Base-by-base conservation (phyloP, 2,888 invertebrate species). In the Helleia helle region DNA sequence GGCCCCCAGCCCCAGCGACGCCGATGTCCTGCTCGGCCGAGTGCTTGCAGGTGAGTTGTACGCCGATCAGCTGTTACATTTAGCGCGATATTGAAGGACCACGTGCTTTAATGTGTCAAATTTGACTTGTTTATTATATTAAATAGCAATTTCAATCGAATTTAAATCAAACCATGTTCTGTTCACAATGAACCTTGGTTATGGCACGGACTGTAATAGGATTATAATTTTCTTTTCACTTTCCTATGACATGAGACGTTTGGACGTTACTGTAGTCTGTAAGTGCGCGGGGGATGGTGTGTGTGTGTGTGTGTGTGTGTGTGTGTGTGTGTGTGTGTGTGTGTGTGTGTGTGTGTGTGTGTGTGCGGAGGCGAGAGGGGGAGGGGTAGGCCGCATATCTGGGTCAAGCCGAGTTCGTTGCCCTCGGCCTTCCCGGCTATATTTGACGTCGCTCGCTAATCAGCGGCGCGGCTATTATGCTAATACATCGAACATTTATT, bases 401-500 rank as follows among this genome's bases (percentile, higher is more conserved):
- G 60, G 84, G 84, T 83, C 84, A 81, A 74, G 74, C 81, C 56
- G 80, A 83, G 83, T 80, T 84, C 83, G 77, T 81, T 81, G 81
- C 80, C 79, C 83, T 80, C 83, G 83, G 83, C 83, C 83, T 83
- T 84, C 83, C 80, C 79, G 67, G 72, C 80, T 83, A 81, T 81
- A 81, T 83, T 80, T 66, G 75, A 72, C 71, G 70, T 70, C 75
- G 76, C 74, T 75, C 52, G 51, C 52, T 54, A 77, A 81, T 79
- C 75, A 72, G 71, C 62, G 53, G 51, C 49, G 51, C 48, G 47
- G 48, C 51, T 54, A 52, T 54, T 51, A 36, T 40, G 26, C 30
- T 43, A 38, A 43, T 40, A 22, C 28, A 25, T 8, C 40, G 22
- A 22, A 38, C 14, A 18, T 44, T 31, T 13, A 42, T 36, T 43